Evolutionary conservation across 2,113 vertebrate species (phyloP).

Genomic region (Elachura formosa): DNA sequence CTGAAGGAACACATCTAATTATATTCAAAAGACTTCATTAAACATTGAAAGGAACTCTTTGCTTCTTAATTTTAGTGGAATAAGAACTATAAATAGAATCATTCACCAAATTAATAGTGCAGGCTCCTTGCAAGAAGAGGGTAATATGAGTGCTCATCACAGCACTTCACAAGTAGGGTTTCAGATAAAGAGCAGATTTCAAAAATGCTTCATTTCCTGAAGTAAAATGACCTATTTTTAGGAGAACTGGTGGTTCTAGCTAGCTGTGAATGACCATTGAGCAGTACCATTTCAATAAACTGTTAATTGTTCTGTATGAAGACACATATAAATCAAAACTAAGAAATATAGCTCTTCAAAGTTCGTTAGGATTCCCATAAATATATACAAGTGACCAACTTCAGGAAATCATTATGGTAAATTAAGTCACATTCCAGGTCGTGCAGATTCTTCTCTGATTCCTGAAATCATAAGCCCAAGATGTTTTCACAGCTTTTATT

Average conservation of each 20-base stretch:
- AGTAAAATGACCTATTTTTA: not conserved
- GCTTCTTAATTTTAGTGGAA: not conserved
- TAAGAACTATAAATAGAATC: not conserved
- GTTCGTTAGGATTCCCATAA: not conserved
- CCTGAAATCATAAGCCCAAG: not conserved
- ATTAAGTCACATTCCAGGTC: not conserved
- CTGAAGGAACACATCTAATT: not conserved
- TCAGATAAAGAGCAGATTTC: not conserved
- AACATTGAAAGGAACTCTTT: not conserved
- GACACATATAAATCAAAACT: not conserved
- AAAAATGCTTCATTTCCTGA: not conserved
- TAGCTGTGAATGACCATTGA: not conserved
- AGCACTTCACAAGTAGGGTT: not conserved
- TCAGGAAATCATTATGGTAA: not conserved
- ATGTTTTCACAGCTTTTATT: not conserved
- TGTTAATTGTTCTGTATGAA: not conserved
- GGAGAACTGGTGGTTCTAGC: not conserved
- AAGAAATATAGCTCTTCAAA: not conserved
- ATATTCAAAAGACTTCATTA: not conserved
- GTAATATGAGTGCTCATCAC: not conserved
- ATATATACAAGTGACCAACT: not conserved
- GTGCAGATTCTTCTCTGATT: not conserved
- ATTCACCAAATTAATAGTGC: not conserved
- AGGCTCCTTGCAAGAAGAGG: not conserved
- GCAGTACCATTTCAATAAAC: not conserved